Percentiles rank a stretch among this genome's conserved stretches.
Conservation (phyloP, 2,113 vertebrate genomes). For the Apodemus sylvaticus region DNA sequence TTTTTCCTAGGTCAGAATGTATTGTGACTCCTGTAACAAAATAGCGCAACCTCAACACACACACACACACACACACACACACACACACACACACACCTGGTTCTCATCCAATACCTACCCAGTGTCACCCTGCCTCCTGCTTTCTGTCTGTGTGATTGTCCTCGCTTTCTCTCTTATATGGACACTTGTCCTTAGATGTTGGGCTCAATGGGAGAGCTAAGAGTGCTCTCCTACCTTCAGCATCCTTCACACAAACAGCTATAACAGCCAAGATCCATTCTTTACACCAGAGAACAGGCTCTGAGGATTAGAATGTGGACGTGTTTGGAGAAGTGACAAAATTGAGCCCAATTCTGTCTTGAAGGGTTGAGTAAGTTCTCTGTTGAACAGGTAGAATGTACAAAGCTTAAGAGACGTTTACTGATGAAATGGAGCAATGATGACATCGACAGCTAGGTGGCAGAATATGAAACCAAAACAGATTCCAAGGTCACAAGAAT, state of each 20-base stretch:
- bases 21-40: background rate
- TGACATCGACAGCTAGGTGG: background rate
- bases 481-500: background rate
- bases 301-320: background rate
- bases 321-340: fast-evolving
- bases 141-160: background rate
- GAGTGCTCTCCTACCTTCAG: background rate
- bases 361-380: background rate
- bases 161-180: background rate
- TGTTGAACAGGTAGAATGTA: background rate
- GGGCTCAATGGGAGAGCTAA: background rate
- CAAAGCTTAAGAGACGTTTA: background rate
- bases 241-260: background rate
- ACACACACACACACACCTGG: too few species aligned
- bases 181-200: background rate
- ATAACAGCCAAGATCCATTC: background rate
- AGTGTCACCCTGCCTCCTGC: too few species aligned
- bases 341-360: background rate
- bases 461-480: background rate
- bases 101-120: background rate
- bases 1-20: background rate
- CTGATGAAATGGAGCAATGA: background rate
- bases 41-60: background rate
- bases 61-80: background rate
- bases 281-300: background rate